Conservation (phyloP, 2,888 invertebrate species). For the Rhagonycha lutea region DNA sequence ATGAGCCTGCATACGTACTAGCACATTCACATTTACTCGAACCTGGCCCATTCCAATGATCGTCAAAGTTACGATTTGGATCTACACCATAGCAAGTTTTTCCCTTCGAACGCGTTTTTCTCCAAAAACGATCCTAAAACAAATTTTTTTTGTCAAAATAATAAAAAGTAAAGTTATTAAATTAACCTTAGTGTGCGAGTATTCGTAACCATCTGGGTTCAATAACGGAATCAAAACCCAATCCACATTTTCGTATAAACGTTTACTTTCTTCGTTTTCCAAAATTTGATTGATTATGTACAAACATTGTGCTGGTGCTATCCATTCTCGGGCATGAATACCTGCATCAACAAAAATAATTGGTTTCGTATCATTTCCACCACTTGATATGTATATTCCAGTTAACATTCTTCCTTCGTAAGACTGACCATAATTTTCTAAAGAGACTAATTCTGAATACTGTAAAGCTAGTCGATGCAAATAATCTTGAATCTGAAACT, state of each 20-base stretch:
- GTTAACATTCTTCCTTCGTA: constrained; percentile 63
- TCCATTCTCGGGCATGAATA: constrained; percentile 74
- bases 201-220: constrained; percentile 77
- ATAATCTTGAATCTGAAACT: constrained; percentile 11
- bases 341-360: constrained; percentile 65
- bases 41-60: constrained; percentile 64
- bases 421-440: constrained; percentile 63
- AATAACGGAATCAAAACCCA: constrained; percentile 69
- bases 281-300: constrained; percentile 69
- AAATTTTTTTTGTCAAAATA: too few relatives aligned
- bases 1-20: constrained; percentile 52
- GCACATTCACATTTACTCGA: constrained; percentile 45
- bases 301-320: constrained; percentile 66
- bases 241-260: constrained; percentile 64
- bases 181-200: constrained; percentile 55
- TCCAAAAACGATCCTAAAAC: constrained; percentile 64
- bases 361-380: constrained; percentile 59
- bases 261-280: constrained; percentile 59
- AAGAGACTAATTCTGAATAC: constrained; percentile 52
- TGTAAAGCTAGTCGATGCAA: neutral
- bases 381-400: constrained; percentile 65
- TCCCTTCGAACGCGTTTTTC: constrained; percentile 66
- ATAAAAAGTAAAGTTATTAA: neutral
- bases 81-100: constrained; percentile 69
- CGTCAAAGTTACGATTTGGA: constrained; percentile 76